Evolutionary conservation across 2,888 invertebrate species (phyloP).

Genomic region (Erebia epiphron): DNA sequence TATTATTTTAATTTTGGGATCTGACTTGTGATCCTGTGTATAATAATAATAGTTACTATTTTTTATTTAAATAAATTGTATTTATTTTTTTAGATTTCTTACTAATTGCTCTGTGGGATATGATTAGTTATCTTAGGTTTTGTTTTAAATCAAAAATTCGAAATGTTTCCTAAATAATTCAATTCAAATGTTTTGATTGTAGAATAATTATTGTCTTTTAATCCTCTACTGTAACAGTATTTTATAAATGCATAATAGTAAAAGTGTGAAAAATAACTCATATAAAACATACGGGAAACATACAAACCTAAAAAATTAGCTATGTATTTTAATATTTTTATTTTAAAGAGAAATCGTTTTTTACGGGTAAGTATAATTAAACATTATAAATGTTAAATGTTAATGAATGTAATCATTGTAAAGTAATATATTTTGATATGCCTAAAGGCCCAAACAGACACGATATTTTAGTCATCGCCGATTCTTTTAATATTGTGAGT

Average conservation of each 20-base stretch:
- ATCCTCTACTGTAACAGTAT: background rate
- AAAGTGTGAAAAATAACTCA: background rate
- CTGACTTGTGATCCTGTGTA: background rate
- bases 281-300: background rate
- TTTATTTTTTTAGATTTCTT: constrained; percentile 2
- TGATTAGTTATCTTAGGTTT: background rate
- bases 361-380: background rate
- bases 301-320: background rate
- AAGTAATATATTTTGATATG: background rate
- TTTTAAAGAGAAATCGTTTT: background rate
- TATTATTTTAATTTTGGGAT: background rate
- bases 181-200: no score
- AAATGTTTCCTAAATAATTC: no score
- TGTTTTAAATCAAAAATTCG: background rate
- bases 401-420: background rate
- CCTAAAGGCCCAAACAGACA: no score
- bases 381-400: background rate
- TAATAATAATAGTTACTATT: no score
- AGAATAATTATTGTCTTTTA: background rate
- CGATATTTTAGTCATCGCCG: no score
- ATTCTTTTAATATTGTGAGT: no score
- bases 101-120: background rate
- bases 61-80: background rate
- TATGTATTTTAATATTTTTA: background rate
- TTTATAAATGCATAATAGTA: background rate